Base-by-base conservation (phyloP, 1,140 invertebrate species). In the Drosophila sucinea region DNA sequence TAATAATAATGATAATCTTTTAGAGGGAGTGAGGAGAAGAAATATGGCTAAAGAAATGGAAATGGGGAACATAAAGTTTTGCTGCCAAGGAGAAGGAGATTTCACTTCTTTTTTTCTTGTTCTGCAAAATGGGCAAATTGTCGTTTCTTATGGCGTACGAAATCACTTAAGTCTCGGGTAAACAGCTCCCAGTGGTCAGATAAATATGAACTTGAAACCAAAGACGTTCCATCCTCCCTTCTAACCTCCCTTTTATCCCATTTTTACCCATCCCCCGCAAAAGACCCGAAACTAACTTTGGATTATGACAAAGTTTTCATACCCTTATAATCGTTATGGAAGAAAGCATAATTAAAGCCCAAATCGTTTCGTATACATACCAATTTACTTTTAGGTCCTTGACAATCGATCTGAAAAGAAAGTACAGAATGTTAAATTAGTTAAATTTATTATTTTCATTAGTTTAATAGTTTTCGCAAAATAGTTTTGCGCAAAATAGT, bases 101-200 rank as follows among this genome's bases (percentile, higher is more conserved):
- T 51, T 51, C 25, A 51, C 44, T 27, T 51, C 2, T 17, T 23
- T 1, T n/a, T n/a, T 56, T 17, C 17, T 32, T 56, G 32, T 57
- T 32, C 23, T 23, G 23, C 23, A 27, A 57, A 57, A 57, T 57
- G 55, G 55, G 29, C 32, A 60, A 60, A 41, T 60, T 35, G 33
- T 38, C 17, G 38, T 41, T 40, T 60, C 73, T 72, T 57, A 70
- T 67, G 71, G 82, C 60, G 60, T 64, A 77, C 67, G 67, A 87
- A 87, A 87, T 87, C 83, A 87, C 83, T 87, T 87, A 87, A 82
- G 83, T 63, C 79, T 67, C 62, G 58, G 23, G 79, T 68, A 79
- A 87, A 86, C 83, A 74, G 79, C 79, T 86, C 83, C 83, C 83
- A 87, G 57, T 71, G 76, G 83, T 73, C 80, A 77, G 79, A 86